Percentiles rank a stretch among this genome's conserved stretches.
These are phyloP conservation scores for Hucho hucho DNA, from an alignment of 2,113 vertebrate genomes.

Conservation along the genomic window DNA sequence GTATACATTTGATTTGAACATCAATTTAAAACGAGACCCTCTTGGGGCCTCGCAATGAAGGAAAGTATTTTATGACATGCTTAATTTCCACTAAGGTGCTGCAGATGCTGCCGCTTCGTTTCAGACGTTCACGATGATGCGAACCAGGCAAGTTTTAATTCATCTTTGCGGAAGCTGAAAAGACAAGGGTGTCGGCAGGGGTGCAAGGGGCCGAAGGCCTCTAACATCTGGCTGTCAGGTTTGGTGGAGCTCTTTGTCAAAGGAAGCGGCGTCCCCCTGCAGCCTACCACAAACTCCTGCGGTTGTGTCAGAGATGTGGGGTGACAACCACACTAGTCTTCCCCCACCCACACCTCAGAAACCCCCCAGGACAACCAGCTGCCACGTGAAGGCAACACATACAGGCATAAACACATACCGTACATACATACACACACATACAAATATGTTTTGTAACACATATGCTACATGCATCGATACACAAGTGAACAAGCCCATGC, in stretches of 20 bases:
- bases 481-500: not conserved
- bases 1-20: not conserved
- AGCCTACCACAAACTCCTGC: not conserved
- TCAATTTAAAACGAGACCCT: not conserved
- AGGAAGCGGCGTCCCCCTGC: not conserved
- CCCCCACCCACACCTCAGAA: conserved; percentile 9
- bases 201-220: conserved; percentile 36
- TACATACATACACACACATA: not conserved
- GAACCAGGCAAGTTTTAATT: conserved; percentile 50
- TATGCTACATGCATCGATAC: conserved; percentile 20
- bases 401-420: conserved; percentile 1
- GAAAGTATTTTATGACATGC: not conserved
- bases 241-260: conserved; percentile 42
- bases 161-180: conserved; percentile 44
- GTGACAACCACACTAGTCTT: conserved; percentile 1
- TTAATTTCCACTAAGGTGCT: not conserved
- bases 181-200: conserved; percentile 48
- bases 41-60: not conserved
- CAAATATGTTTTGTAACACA: conserved; percentile 3
- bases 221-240: conserved; percentile 56
- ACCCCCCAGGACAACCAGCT: not conserved
- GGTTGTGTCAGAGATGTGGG: not conserved
- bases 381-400: not conserved
- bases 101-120: not conserved
- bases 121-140: conserved; percentile 1